Base-by-base conservation (phyloP, 23 tunicate species). In the Pegea sp. region DNA sequence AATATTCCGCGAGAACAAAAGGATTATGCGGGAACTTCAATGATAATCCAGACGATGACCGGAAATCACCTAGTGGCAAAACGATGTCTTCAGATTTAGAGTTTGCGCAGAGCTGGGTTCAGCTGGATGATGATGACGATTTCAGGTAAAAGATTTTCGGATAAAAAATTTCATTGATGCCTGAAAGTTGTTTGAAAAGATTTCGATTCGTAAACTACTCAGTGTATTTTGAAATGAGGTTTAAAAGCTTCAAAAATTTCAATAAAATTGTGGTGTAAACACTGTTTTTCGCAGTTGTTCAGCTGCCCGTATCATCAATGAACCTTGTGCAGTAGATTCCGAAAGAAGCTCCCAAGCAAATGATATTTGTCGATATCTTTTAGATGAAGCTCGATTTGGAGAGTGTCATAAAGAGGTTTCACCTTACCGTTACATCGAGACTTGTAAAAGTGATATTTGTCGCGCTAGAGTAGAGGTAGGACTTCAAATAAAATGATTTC, bases 11-110 rank as follows among this genome's bases (percentile, higher is more conserved):
- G 5, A 57, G 95, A 31, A 84, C 84, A 26, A 64, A 57, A 63
- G 95, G 95, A 1, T 51, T 84, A 8, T 84, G 95, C 54, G 95
- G 95, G 5, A 84, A 84, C 44, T 84, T 64, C 53, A 68, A 84
- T 44, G 72, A 69, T 4, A 69, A 74, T 34, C 57, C 67, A 11
- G 3, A 22, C 11, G 76, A 84, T 38, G 95, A 84, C 26, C 51
- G 64, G 16, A 30, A 69, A 34, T 48, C 68, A 20, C 75, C 68
- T 5, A 51, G 60, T 23, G 95, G 95, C 2, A 53, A 71, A 30
- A 24, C 65, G 0, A 11, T 57, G 30, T 2, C 30, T 2, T 56
- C 76, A 3, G 84, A 68, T 58, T 54, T 73, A 11, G 86, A 73
- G 28, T 84, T 84, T 63, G 95, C 75, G 3, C 81, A 69, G 30